Evolutionary conservation across 2,888 invertebrate species (phyloP), one percentile per base, ranked within the genome.

Genomic region (Oxystoma pomonae): DNA sequence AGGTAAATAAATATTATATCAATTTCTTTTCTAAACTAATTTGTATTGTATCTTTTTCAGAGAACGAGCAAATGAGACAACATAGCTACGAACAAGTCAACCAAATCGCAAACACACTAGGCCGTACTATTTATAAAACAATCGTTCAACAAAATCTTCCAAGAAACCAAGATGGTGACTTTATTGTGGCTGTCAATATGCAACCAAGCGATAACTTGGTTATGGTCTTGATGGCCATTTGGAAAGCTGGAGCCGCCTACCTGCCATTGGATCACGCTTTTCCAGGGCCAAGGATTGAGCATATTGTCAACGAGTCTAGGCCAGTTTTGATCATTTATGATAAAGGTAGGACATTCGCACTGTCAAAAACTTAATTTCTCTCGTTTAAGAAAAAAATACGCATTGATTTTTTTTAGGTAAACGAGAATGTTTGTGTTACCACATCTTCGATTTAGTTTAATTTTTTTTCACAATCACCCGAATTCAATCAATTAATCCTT

Each of bases 171-270:
- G 91, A 92, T 75, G 87, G 88, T 0, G 90, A 92, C 75, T 88
- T 80, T 71, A 86, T 92, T 12, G 83, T 94, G 0, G 92, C 90
- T 0, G 89, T 94, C 0, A 90, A 90, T 74, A 87, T 94, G 87
- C 85, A 86, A 68, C 93, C 94, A 0, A 86, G 89, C 1, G 89
- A 91, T 72, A 84, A 80, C 50, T 76, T 90, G 62, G 84, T 93
- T 7, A 82, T 86, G 22, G 81, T 88, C 0, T 79, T 95, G 18
- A 77, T 94, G 65, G 87, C 91, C 0, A 86, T 90, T 59, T 88
- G 92, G 86, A 93, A 94, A 80, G 83, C 90, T 0, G 94, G 94
- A 0, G 91, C 90, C 16, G 90, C 93, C 0, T 95, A 95, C 79
- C 81, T 94, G 60, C 94, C 95, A 0, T 82, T 95, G 72, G 94